Percentiles rank a stretch among this genome's conserved stretches.
Conservation (phyloP, 2,113 vertebrate species). For the Tragelaphus strepsiceros region DNA sequence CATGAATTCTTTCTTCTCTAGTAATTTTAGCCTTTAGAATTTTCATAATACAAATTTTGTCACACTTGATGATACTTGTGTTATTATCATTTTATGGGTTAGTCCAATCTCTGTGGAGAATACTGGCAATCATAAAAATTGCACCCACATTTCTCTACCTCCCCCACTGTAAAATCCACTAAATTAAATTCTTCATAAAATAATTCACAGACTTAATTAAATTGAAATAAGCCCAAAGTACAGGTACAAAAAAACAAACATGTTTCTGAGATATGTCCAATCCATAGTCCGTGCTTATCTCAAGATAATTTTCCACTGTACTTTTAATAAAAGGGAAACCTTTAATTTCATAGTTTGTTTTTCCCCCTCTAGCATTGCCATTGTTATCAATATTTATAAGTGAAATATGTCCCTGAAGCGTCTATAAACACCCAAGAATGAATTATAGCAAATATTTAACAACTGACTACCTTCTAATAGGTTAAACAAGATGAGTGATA, state of each 20-base stretch:
- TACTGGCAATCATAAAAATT: neutral
- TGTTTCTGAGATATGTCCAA: neutral
- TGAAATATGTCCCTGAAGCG: neutral
- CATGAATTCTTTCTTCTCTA: neutral
- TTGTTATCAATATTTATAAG: neutral
- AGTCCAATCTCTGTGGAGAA: neutral
- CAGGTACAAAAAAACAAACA: neutral
- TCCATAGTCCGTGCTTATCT: neutral
- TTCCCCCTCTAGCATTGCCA: neutral
- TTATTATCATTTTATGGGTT: neutral
- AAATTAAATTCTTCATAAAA: slow-evolving; percentile 7
- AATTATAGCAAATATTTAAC: slow-evolving; percentile 27
- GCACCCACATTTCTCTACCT: neutral
- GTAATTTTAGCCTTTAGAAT: neutral
- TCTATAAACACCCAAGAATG: neutral
- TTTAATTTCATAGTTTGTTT: neutral
- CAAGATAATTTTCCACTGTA: neutral
- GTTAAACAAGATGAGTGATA: neutral
- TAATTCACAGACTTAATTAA: neutral
- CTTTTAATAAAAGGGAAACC: slow-evolving; percentile 10
- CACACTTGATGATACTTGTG: neutral
- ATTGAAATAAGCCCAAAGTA: neutral
- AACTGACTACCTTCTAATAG: neutral
- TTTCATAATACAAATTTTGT: neutral
- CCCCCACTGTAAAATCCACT: neutral